Base-by-base conservation (phyloP, 2,888 invertebrate species). In the Drosophila yooni region DNA sequence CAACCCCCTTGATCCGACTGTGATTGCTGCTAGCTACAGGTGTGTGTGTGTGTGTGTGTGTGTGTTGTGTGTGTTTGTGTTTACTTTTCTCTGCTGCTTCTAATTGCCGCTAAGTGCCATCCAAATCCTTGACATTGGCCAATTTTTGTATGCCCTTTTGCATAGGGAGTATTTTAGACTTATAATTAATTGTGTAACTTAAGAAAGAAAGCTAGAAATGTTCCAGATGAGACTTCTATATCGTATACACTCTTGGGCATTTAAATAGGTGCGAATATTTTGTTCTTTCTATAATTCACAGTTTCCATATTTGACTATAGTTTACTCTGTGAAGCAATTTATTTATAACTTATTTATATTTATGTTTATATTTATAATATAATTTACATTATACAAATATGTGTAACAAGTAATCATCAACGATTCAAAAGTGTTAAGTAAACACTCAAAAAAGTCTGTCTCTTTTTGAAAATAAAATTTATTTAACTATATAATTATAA, bases 21-120 rank as follows among this genome's bases (percentile, higher is more conserved):
- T 70, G 79, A 82, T 80, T 79, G 64, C 64, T 51, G 58, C 43
- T 38, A 87, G 72, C 91, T 76, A 85, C 85, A 85, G 91, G 89
- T 90, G 91, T 69, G 58, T 59, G n/a, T 18, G 25, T 34, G 53
- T 53, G 48, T 65, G 40, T 64, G 57, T 54, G 21, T 25, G 29
- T 46, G 21, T 21, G 21, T 21, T 58, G 11, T 21, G 38, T 31
- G 10, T 66, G 40, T 65, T 51, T 34, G 54, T 38, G 31, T 38
- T 59, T 40, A 36, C 68, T 59, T 66, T 29, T 50, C 21, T 27
- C 43, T 53, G 48, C 50, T 65, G 54, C 69, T 69, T 71, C 83
- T 91, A 91, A 90, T 90, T 90, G 91, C 80, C 87, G 80, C 82
- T 91, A 91, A 90, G 91, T 90, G 91, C 79, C 82, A 63, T 50